phyloP scores from a whole-genome alignment of 2,797 vertebrate species.

The Anguilla megastoma region DNA sequence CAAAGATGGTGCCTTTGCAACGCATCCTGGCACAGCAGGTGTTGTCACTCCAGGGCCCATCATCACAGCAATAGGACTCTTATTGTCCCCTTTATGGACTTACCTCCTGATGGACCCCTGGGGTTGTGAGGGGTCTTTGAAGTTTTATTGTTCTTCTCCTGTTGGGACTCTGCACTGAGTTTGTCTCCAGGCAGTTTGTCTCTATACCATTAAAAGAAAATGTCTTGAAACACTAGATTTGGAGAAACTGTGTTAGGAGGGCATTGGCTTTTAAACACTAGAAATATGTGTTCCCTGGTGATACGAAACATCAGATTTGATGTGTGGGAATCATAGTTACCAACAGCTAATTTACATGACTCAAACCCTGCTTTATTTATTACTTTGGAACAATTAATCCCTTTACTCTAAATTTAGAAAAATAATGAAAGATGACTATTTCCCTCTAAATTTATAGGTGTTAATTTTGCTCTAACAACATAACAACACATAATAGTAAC shows the following conservation, averaged over 20 bases:
- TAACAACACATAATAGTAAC: constrained; percentile 26
- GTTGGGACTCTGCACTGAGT: background rate
- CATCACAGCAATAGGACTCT: constrained; percentile 5
- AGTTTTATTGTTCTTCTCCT: constrained; percentile 10
- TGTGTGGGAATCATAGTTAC: background rate
- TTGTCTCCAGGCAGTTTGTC: background rate
- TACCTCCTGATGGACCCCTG: background rate
- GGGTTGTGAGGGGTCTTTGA: background rate
- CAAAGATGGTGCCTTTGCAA: background rate
- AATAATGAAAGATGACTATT: background rate
- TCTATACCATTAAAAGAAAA: constrained; percentile 2
- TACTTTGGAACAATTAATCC: background rate
- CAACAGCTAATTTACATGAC: background rate
- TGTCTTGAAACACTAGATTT: background rate
- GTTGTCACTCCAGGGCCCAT: background rate
- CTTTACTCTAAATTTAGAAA: background rate
- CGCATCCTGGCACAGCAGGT: background rate
- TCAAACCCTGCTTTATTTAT: background rate
- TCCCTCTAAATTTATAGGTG: too few species aligned
- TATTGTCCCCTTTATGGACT: background rate
- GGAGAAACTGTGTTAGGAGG: background rate
- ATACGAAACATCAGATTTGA: background rate
- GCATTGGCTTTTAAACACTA: background rate
- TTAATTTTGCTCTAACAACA: too few species aligned
- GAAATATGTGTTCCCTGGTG: background rate